Evolutionary conservation across 2,113 vertebrate genomes (phyloP), one percentile per base, ranked within the genome.

Genomic region (Felis chaus): DNA sequence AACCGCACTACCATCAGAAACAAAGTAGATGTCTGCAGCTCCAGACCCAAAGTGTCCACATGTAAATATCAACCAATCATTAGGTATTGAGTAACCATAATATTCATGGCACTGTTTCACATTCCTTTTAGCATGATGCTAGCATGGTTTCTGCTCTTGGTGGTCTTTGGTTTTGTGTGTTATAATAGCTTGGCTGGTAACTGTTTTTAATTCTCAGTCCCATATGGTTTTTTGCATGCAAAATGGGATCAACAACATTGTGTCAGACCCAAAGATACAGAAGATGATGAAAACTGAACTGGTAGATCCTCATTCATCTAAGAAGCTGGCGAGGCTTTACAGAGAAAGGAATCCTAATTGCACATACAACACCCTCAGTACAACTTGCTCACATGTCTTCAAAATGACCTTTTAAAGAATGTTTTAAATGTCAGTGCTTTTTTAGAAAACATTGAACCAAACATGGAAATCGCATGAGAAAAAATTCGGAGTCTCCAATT

Each of bases 361-460:
- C 31, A 53, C 71, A 82, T 65, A 57, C 29, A 83, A 88, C 94
- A 88, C 80, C 39, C 91, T 89, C 55, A 73, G 53, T 68, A 69
- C 23, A 93, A 81, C 19, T 89, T 78, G 68, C 91, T 93, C 86
- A 89, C 15, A 88, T 81, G 74, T 96, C 92, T 98, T 90, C 76
- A 95, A 74, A 97, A 89, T 91, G 95, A 98, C 87, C 97, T 97
- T 96, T 97, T 15, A 97, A 94, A 92, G 45, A 96, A 84, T 95
- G 79, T 57, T 97, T 95, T 96, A 97, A 98, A 96, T 97, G 80
- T 92, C 94, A 97, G 2, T 81, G 31, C 25, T 73, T 73, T 95
- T 97, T 94, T 50, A 90, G 83, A 92, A 95, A 97, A 96, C 61
- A 95, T n/a, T 96, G 83, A 97, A 45, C 45, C 29, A 97, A 90